Conservation (phyloP, 2,113 vertebrate genomes). For the Archocentrus centrarchus region DNA sequence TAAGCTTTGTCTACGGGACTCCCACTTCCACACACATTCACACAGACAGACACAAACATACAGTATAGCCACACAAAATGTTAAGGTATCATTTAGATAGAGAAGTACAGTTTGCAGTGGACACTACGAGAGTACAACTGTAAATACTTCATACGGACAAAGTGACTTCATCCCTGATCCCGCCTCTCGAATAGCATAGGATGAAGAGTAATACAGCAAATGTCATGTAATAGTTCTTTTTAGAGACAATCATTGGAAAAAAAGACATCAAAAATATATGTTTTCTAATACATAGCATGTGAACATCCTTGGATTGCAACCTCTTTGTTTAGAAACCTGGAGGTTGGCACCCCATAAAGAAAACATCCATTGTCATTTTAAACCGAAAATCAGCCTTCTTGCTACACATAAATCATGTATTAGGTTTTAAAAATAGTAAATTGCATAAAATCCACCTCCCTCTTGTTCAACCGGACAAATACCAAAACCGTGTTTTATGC, state of each 20-base stretch:
- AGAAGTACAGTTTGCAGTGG: conserved; percentile 56
- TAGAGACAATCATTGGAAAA: conserved; percentile 67
- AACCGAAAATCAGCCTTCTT: conserved; percentile 45
- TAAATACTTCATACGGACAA: conserved; percentile 45
- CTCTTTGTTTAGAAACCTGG: conserved; percentile 50
- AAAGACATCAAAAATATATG: conserved; percentile 78
- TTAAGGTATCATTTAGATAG: conserved; percentile 51
- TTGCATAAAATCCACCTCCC: conserved; percentile 77
- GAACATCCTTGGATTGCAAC: conserved; percentile 41
- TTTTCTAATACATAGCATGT: conserved; percentile 63
- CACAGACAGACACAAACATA: conserved; percentile 27
- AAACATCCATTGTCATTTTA: conserved; percentile 54
- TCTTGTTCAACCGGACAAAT: conserved; percentile 52
- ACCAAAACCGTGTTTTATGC: conserved; percentile 33
- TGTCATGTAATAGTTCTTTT: conserved; percentile 55
- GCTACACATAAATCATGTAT: conserved; percentile 70
- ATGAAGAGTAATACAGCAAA: conserved; percentile 58
- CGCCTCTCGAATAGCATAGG: conserved; percentile 51
- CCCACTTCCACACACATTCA: conserved; percentile 37
- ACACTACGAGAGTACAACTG: conserved; percentile 45
- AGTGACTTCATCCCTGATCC: conserved; percentile 30
- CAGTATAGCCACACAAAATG: conserved; percentile 46
- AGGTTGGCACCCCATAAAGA: conserved; percentile 62
- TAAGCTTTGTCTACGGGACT: conserved; percentile 32
- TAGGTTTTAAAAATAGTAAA: conserved; percentile 70